Evolutionary conservation across 1,140 invertebrate species (phyloP).

Genomic region (Heliothis subflexa): DNA sequence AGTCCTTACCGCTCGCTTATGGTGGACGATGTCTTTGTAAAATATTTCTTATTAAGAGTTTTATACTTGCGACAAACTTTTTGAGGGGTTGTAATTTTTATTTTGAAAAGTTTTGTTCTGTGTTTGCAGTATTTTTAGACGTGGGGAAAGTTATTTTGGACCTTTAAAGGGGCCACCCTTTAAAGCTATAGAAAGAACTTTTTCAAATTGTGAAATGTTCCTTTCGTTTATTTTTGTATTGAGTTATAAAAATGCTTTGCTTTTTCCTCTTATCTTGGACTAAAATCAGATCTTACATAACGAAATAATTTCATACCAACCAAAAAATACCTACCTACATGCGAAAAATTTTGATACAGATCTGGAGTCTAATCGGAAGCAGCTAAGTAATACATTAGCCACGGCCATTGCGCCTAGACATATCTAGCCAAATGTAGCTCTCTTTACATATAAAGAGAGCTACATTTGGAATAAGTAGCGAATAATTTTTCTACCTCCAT

Average conservation of each 20-base stretch:
- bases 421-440: conserved; percentile 40
- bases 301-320: neutral
- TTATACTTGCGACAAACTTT: conserved; percentile 31
- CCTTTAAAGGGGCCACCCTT: no score
- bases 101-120: conserved; percentile 14
- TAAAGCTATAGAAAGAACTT: no score
- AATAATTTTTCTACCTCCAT: conserved; percentile 46
- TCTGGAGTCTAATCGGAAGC: conserved; percentile 16
- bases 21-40: conserved; percentile 39
- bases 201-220: no score
- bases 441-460: conserved; percentile 33
- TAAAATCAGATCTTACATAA: no score
- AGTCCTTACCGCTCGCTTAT: conserved; percentile 43
- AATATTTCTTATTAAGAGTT: conserved; percentile 41
- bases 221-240: no score
- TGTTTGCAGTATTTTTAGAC: conserved; percentile 2
- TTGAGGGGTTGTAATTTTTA: neutral
- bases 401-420: conserved; percentile 28
- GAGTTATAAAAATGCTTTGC: neutral
- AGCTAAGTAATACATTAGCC: conserved; percentile 21
- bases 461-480: conserved; percentile 48
- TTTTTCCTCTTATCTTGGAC: no score
- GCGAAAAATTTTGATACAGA: conserved; percentile 5
- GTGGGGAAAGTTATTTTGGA: neutral
- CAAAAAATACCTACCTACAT: neutral